Base-by-base conservation (phyloP, 2,888 invertebrate species). In the Clepsis dumicolana region DNA sequence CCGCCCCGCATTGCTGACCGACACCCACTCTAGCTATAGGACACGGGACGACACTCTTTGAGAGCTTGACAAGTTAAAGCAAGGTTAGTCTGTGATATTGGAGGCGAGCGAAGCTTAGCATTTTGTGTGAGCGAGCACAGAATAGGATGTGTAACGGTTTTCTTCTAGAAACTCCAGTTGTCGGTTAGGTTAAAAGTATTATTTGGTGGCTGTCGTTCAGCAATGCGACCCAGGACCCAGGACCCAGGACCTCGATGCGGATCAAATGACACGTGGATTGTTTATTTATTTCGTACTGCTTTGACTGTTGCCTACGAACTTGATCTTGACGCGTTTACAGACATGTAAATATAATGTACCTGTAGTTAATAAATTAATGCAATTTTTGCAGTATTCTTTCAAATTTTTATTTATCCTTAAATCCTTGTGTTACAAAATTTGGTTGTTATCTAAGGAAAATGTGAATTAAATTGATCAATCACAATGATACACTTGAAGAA, bases 261-360 rank as follows among this genome's bases (percentile, higher is more conserved):
- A 78, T 60, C 68, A 67, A 72, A 70, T 72, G 74, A 75, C 79
- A 77, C 78, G 77, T 77, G 78, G 71, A 78, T 77, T 80, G 82
- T 86, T 86, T 87, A 89, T 88, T 89, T 88, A 88, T 86, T 86
- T 84, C 74, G 80, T 87, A 88, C 84, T 88, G 84, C 89, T 89
- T 89, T 89, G 93, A 93, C 90, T 91, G 92, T 93, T 93, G 92
- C 91, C 86, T 85, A 83, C 89, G 91, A 92, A 93, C 86, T 84
- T 88, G 91, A 91, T 91, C 88, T 90, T 91, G 87, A 90, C 89
- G 92, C 91, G 88, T 89, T 86, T 88, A 86, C 87, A 86, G 88
- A 89, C 87, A 86, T 91, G 91, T 93, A 93, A 92, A 91, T 92
- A 91, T 87, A 84, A 82, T 87, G 77, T 87, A 76, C 83, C 83